Base-by-base conservation (phyloP, 2,113 vertebrate species). In the Toxostoma redivivum region DNA sequence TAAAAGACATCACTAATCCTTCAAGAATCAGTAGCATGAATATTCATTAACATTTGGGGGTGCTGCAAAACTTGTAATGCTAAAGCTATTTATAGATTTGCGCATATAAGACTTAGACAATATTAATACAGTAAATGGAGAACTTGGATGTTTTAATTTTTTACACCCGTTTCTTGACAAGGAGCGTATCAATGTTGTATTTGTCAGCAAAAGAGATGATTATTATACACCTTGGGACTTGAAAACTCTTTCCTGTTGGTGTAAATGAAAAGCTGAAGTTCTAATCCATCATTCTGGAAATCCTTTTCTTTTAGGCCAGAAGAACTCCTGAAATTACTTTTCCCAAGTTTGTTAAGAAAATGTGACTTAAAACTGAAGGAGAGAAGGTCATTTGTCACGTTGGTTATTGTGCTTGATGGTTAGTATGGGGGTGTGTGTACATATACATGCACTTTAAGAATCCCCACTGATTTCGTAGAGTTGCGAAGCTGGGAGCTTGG, bases 361-460 rank as follows among this genome's bases (percentile, higher is more conserved):
- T 6, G 7, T 51, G 38, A 54, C n/a, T 70, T 92, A 67, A 81
- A 91, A 50, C 18, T 20, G 35, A 80, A 28, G 4, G 7, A 56
- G 8, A 2, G 27, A 50, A 74, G 51, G 24, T 11, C 15, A 5
- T 67, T 92, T 57, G 15, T 37, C 12, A 2, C 6, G 24, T 10
- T 69, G 31, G 6, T 24, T n/a, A 12, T 37, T 69, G 44, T 23
- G 14, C 20, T 28, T 48, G 2, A 10, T 40, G 58, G 7, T 15
- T 86, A 3, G 0, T 54, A 14, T 12, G 15, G 14, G 31, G 25
- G 6, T 53, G 15, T 28, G 4, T 48, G 2, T 3, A 8, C 10
- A 2, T 2, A 7, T 2, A 5, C 9, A 8, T 9, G 8, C 6
- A 3, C 11, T 40, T 72, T 4, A 25, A 56, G 71, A 45, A 19